Evolutionary conservation across 2,113 vertebrate genomes (phyloP), one percentile per base, ranked within the genome.

Genomic region (Paramisgurnus dabryanus): DNA sequence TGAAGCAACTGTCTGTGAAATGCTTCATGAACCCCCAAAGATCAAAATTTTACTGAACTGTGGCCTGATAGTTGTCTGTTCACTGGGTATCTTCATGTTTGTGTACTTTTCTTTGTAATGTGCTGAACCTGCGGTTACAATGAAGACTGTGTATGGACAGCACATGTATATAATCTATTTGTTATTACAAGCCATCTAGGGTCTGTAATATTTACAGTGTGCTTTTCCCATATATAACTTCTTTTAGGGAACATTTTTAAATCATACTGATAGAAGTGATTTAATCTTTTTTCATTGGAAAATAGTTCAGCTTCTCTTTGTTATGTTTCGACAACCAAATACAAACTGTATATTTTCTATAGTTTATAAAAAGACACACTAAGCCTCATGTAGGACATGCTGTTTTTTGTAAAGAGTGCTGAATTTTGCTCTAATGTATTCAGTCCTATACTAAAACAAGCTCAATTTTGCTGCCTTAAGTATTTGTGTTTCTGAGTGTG

Each of bases 71-170:
- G 85, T 91, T 27, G 95, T 98, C 82, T 97, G 96, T 90, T 95
- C 91, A 0, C 82, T 98, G 89, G 97, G 96, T 76, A 90, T 99
- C 88, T 96, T 98, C 89, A 95, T 99, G 95, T 98, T 98, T 91
- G 92, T 98, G 86, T 98, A 96, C 94, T 99, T 99, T 84, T 98
- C 97, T 83, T 88, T 99, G 86, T 98, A 95, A 88, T 67, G 45
- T 74, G 71, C 4, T 73, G 73, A 49, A 77, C 12, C 77, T 22
- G 43, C 18, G 12, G 15, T 57, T 43, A 58, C 11, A 6, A 3
- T 22, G 27, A 6, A 47, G 27, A 47, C 66, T 57, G 34, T 69
- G 22, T 67, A 68, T 60, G 10, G 75, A 68, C 82, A 50, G 78
- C 80, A 83, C 47, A 71, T 70, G 82, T 68, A 53, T 81, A 82